Percentiles rank a stretch among this genome's conserved stretches.
These are phyloP conservation scores for Rhopalosiphum nymphaeae DNA, from an alignment of 2,888 invertebrate genomes.

Conservation along the genomic window DNA sequence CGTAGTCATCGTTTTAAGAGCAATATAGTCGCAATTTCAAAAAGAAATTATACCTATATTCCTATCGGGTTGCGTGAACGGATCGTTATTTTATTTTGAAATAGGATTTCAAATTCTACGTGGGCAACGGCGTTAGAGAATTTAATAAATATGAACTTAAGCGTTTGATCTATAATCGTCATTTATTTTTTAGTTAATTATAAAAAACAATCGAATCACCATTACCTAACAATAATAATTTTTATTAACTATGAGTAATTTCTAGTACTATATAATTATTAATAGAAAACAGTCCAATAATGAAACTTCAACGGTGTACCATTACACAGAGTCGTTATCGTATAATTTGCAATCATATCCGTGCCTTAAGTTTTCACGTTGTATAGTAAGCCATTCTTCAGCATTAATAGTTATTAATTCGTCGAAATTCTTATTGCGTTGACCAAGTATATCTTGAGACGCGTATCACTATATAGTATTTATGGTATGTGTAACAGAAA, in stretches of 20 bases:
- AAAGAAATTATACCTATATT: neutral
- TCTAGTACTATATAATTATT: neutral
- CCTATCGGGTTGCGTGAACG: neutral
- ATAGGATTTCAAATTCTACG: neutral
- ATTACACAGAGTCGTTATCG: neutral
- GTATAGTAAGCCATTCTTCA: neutral
- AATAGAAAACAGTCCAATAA: neutral
- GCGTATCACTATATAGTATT: neutral
- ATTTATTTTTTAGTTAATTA: neutral
- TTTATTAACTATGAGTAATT: neutral
- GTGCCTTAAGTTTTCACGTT: neutral
- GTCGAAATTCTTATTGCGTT: neutral
- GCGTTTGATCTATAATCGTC: neutral
- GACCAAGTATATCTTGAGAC: neutral
- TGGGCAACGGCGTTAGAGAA: neutral
- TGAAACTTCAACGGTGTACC: neutral
- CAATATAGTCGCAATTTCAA: neutral
- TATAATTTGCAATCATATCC: neutral
- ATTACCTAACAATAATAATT: neutral
- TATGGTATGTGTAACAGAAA: neutral
- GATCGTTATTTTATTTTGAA: neutral
- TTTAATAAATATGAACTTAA: neutral
- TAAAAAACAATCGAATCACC: neutral
- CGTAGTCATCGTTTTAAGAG: neutral
- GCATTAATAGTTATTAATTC: neutral